Evolutionary conservation across 2,113 vertebrate species (phyloP).

Genomic region (Cavia porcellus): DNA sequence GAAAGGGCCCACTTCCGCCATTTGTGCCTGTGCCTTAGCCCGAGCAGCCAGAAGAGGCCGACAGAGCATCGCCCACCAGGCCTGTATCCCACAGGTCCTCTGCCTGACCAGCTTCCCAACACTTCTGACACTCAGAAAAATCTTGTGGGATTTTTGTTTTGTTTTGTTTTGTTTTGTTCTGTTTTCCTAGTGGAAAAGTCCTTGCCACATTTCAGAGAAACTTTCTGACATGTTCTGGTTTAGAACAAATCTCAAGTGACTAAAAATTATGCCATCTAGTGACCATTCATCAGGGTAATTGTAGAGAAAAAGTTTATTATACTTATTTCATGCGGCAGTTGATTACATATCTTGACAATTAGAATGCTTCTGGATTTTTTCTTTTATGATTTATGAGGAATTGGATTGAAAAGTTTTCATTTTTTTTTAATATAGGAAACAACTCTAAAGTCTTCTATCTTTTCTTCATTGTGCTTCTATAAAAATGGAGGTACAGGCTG

Average conservation of each 20-base stretch:
- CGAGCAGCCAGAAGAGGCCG: not conserved
- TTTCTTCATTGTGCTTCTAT: slow-evolving; percentile 3
- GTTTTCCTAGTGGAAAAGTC: not conserved
- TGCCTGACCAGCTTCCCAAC: not conserved
- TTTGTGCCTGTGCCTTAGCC: not conserved
- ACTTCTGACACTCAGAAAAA: not conserved
- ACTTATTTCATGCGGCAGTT: not conserved
- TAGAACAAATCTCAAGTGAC: not conserved
- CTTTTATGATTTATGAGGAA: not conserved
- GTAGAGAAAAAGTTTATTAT: not conserved
- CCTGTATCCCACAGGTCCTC: not conserved
- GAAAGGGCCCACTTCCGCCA: not conserved
- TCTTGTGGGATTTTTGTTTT: not conserved
- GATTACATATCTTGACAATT: not conserved
- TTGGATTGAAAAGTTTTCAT: not conserved
- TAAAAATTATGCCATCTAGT: not conserved
- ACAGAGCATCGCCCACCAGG: not conserved
- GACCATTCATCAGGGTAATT: not conserved
- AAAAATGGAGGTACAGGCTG: not conserved
- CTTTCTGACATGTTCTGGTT: not conserved
- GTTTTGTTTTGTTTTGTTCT: too few relatives aligned
- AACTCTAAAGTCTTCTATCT: not conserved
- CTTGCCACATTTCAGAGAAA: not conserved
- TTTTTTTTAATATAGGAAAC: slow-evolving; percentile 11
- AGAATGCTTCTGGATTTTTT: not conserved